Base-by-base conservation (phyloP, 2,113 vertebrate species). In the Coptodon bakossiorum region DNA sequence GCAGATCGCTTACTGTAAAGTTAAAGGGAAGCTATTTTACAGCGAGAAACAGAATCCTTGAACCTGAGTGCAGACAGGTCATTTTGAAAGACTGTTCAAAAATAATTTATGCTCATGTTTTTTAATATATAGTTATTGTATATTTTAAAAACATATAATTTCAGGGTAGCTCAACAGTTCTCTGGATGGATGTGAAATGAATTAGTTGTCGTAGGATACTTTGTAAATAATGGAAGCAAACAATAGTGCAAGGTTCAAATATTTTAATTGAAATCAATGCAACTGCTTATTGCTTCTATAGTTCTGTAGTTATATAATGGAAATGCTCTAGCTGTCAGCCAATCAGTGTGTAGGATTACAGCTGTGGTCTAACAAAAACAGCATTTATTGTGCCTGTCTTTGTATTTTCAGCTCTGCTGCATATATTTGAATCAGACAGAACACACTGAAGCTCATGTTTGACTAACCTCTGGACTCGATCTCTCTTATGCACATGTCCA, bases 401-500 rank as follows among this genome's bases (percentile, higher is more conserved):
- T 14, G 19, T 45, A 8, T 81, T 81, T 81, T 81, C 79, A 43
- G 56, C 36, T 54, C 16, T 61, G 13, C 19, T 66, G 10, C 6
- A 17, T n/a, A 29, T 38, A 61, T 59, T 29, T 43, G 6, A 80
- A 38, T 71, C n/a, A 66, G n/a, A 54, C 38, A 59, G 6, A 86
- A 56, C 12, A 59, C 9, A 36, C 3, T 24, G 19, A 71, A 48
- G 43, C 29, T 78, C 27, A 34, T 1, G 4, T 78, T 13, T n/a
- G 2, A 91, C 94, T 57, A 10, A 96, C 95, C 95, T 95, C 95
- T 93, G 57, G 95, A 96, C 85, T 96, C 95, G 10, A 96, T 96
- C 86, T 96, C 95, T 38, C 94, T 91, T 90, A 96, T 95, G 92
- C 95, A 96, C 95, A 96, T 96, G 92, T 96, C 95, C 93, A 96